phyloP scores from a whole-genome alignment of 2,888 invertebrate genomes.

The Pristionchus japonicus region DNA sequence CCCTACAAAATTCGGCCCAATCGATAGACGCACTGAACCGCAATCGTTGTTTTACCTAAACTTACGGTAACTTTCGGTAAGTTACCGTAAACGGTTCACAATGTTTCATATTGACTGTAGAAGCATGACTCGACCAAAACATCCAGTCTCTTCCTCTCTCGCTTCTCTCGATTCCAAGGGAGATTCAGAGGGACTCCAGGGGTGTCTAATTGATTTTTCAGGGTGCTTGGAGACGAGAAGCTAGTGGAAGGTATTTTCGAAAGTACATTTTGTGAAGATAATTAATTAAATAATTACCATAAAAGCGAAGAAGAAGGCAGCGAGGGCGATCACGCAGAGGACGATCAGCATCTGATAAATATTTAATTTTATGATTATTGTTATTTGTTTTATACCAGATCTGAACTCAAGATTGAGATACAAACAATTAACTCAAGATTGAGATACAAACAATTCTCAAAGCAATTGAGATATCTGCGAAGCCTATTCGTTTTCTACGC shows the following conservation, averaged over 20 bases:
- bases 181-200: not conserved
- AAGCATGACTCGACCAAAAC: slow-evolving; percentile 35
- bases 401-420: not conserved
- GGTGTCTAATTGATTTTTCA: not conserved
- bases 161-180: not conserved
- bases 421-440: not conserved
- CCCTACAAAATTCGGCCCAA: too few species aligned
- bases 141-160: slow-evolving; percentile 17
- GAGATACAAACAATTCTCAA: not conserved
- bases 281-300: not conserved
- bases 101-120: too few species aligned
- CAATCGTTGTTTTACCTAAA: too few species aligned
- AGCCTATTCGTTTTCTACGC: not conserved
- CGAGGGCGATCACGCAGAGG: slow-evolving; percentile 20
- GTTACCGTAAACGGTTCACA: too few species aligned
- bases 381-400: not conserved
- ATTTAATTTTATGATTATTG: not conserved
- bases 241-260: not conserved
- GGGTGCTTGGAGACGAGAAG: not conserved
- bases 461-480: not conserved
- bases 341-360: slow-evolving; percentile 34
- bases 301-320: slow-evolving; percentile 40
- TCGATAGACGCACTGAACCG: too few species aligned
- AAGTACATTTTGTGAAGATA: not conserved
- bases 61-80: too few species aligned